phyloP scores from a whole-genome alignment of 2,888 invertebrate species.

The Emmelina monodactyla region DNA sequence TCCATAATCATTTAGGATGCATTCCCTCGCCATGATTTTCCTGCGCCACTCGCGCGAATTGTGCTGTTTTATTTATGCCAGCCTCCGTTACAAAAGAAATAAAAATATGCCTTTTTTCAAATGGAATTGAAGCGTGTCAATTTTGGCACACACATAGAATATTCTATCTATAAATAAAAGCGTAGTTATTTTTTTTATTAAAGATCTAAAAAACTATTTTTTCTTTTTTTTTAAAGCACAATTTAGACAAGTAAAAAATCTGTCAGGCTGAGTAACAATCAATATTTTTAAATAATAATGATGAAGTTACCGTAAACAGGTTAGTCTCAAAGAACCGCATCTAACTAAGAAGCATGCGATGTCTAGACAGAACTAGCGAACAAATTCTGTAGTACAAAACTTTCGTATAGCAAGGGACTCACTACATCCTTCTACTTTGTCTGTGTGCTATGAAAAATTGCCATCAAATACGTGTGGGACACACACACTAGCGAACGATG shows the following conservation, averaged over 20 bases:
- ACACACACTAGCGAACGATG: conserved; percentile 24
- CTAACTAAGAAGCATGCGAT: conserved; percentile 55
- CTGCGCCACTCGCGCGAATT: conserved; percentile 45
- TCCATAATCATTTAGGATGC: conserved; percentile 65
- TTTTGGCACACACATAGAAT: not conserved
- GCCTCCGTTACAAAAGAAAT: conserved; percentile 17
- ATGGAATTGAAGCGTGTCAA: conserved; percentile 19
- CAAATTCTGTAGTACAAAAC: conserved; percentile 62
- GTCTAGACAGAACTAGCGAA: conserved; percentile 63
- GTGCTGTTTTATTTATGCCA: conserved; percentile 34
- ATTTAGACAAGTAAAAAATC: not conserved
- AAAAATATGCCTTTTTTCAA: conserved; percentile 4
- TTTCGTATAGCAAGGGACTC: conserved; percentile 56
- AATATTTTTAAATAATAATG: no score
- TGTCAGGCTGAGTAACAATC: no score
- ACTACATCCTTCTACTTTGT: conserved; percentile 36
- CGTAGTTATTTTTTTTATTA: no score
- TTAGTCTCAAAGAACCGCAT: conserved; percentile 37
- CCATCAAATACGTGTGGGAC: conserved; percentile 36
- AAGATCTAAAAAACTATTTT: no score
- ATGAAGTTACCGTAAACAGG: no score
- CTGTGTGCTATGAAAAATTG: conserved; percentile 62
- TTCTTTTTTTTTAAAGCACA: not conserved
- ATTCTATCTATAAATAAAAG: no score
- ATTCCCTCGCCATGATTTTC: conserved; percentile 63